Conservation (phyloP, 2,113 vertebrate genomes). For the Pollachius pollachius region DNA sequence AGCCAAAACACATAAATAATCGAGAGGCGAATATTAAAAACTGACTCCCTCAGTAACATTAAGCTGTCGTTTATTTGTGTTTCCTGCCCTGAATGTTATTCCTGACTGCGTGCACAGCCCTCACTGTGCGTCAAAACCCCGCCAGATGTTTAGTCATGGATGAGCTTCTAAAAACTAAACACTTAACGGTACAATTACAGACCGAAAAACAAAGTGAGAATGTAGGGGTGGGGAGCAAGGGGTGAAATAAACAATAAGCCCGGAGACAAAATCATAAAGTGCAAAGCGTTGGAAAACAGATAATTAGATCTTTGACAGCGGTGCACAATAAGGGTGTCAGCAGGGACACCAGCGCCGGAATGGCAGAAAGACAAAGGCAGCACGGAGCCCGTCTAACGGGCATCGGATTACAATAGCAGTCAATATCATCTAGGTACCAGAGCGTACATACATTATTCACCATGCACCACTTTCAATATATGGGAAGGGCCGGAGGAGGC, state of each 20-base stretch:
- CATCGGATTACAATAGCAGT: too few relatives aligned
- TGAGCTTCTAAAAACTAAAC: constrained; percentile 43
- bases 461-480: too few relatives aligned
- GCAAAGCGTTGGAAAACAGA: constrained; percentile 53
- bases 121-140: constrained; percentile 53
- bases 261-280: constrained; percentile 42
- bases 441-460: too few relatives aligned
- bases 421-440: too few relatives aligned
- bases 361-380: constrained; percentile 31
- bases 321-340: constrained; percentile 59
- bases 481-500: too few relatives aligned
- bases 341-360: constrained; percentile 43
- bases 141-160: constrained; percentile 62
- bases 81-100: constrained; percentile 59
- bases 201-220: constrained; percentile 4
- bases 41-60: constrained; percentile 48
- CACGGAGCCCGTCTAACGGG: background rate
- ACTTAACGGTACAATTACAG: constrained; percentile 49
- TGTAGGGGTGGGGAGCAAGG: background rate
- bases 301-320: constrained; percentile 66
- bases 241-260: constrained; percentile 19
- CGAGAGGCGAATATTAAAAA: constrained; percentile 54
- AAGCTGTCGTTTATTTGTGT: constrained; percentile 60
- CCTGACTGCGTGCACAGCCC: constrained; percentile 38
- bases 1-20: constrained; percentile 48